These are phyloP conservation scores for Microctonus hyperodae DNA, from an alignment of 2,888 invertebrate species.

Conservation along the genomic window DNA sequence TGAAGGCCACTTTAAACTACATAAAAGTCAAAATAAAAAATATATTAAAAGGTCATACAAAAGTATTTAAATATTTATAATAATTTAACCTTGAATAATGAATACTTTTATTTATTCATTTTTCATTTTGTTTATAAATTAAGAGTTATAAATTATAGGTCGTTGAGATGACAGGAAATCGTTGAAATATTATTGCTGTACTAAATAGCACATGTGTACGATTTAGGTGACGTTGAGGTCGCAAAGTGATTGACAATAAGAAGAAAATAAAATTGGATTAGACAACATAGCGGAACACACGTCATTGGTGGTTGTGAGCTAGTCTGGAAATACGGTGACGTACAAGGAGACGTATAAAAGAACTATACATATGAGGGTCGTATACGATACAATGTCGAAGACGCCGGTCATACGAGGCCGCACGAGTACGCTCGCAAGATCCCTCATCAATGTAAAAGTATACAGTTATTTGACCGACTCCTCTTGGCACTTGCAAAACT, in stretches of 20 bases:
- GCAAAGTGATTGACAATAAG: constrained; percentile 26
- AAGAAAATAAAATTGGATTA: constrained; percentile 27
- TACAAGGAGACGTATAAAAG: not conserved
- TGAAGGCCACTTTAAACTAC: not conserved
- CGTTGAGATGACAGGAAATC: not conserved
- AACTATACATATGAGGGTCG: constrained; percentile 7
- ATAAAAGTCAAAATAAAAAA: not conserved
- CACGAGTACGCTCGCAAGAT: constrained; percentile 45
- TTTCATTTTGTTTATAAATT: not conserved
- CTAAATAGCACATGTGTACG: not conserved
- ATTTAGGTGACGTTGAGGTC: not conserved
- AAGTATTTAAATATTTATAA: not conserved
- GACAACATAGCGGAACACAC: constrained; percentile 8
- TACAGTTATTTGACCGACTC: constrained; percentile 63
- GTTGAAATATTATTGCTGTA: not conserved
- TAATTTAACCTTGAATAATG: not conserved
- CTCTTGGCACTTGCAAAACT: constrained; percentile 44
- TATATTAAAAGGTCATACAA: not conserved
- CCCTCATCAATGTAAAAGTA: constrained; percentile 52
- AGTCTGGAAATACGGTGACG: constrained; percentile 36
- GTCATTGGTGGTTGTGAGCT: constrained; percentile 30
- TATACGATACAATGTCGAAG: constrained; percentile 49
- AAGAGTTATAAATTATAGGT: not conserved
- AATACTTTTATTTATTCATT: not conserved
- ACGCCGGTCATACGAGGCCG: constrained; percentile 57